phyloP scores from a whole-genome alignment of 2,888 invertebrate genomes.

The Bombylius discolor region DNA sequence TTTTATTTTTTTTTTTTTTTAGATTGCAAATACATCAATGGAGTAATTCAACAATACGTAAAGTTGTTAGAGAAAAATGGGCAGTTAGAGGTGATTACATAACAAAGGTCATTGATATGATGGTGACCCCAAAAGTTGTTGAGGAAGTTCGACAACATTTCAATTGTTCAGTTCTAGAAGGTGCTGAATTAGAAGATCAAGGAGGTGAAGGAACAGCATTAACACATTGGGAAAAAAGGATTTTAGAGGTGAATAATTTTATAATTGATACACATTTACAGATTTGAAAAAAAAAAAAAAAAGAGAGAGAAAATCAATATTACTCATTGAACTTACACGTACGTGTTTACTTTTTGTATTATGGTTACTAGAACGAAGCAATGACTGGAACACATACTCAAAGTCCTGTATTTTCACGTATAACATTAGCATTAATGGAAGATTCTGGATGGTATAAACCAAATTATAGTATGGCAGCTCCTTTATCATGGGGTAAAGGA shows the following conservation, averaged over 20 bases:
- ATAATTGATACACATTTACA: background rate
- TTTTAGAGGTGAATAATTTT: conserved; percentile 67
- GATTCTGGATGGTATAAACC: conserved; percentile 96
- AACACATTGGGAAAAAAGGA: conserved; percentile 98
- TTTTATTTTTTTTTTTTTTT: conserved; percentile 11
- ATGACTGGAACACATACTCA: conserved; percentile 99
- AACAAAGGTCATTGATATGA: conserved; percentile 64
- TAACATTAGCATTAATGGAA: conserved; percentile 93
- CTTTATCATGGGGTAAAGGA: conserved; percentile 78
- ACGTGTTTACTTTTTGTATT: no score
- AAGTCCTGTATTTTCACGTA: conserved; percentile 89
- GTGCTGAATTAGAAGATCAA: conserved; percentile 96
- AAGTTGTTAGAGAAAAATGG: conserved; percentile 60
- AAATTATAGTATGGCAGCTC: conserved; percentile 76
- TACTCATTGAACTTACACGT: no score
- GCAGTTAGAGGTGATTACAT: conserved; percentile 63
- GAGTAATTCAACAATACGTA: conserved; percentile 77
- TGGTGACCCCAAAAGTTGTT: conserved; percentile 83
- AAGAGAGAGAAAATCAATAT: no score
- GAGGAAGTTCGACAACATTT: conserved; percentile 79
- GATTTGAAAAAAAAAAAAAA: no score
- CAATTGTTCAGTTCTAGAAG: conserved; percentile 74
- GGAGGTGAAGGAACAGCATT: conserved; percentile 93
- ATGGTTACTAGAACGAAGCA: conserved; percentile 70
- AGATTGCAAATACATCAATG: conserved; percentile 88